These are phyloP conservation scores for Drosophila mettleri DNA, from an alignment of 2,888 invertebrate genomes.

Conservation along the genomic window DNA sequence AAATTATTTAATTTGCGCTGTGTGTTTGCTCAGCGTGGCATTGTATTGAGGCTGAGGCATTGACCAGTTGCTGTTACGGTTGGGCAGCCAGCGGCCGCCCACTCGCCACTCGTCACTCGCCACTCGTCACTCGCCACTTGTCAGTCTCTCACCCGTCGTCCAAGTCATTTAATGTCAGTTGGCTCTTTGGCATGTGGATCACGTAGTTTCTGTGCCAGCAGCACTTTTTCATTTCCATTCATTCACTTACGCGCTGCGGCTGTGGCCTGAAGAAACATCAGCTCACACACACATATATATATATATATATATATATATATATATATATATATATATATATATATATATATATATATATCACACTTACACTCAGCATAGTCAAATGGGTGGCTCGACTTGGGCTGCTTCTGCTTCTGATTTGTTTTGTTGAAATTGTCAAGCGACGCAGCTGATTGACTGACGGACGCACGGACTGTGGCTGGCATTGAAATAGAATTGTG, in stretches of 20 bases:
- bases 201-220: constrained; percentile 72
- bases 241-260: constrained; percentile 66
- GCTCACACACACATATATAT: background rate
- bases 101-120: background rate
- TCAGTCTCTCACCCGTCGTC: constrained; percentile 34
- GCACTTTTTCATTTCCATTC: constrained; percentile 80
- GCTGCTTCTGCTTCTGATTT: constrained; percentile 31
- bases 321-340: background rate
- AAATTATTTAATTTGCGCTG: constrained; percentile 74
- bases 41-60: constrained; percentile 29
- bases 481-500: constrained; percentile 59
- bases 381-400: constrained; percentile 7
- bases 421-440: constrained; percentile 36
- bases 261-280: constrained; percentile 19
- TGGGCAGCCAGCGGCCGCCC: constrained; percentile 5
- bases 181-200: constrained; percentile 53
- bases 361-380: background rate
- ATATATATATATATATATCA: background rate
- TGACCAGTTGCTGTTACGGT: constrained; percentile 26
- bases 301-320: background rate
- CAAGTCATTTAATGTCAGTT: constrained; percentile 47
- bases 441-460: constrained; percentile 28
- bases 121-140: constrained; percentile 33
- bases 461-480: constrained; percentile 9
- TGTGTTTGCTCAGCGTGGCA: constrained; percentile 23